A percentile compares a stretch with the other conserved stretches of the same genome.
Evolutionary conservation across 2,797 vertebrate genomes (phyloP).

Genomic region (Amblyraja radiata): DNA sequence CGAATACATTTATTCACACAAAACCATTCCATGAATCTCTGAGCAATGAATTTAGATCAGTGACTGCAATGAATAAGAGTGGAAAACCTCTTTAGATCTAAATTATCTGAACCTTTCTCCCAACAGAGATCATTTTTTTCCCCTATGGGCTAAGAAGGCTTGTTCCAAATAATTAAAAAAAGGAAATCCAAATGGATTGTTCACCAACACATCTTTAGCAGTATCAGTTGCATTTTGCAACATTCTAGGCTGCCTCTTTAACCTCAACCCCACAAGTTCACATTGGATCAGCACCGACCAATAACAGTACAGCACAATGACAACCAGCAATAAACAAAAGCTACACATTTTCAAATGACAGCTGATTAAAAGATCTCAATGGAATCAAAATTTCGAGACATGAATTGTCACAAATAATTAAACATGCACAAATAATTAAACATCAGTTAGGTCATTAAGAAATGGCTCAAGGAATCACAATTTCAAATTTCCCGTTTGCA

Average conservation of each 20-base stretch:
- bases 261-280: neutral
- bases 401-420: neutral
- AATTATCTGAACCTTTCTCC: neutral
- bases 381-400: neutral
- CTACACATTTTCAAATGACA: neutral
- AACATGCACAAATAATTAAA: too few relatives aligned
- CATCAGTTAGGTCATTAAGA: neutral
- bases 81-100: neutral
- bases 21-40: neutral
- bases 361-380: neutral
- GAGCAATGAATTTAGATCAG: neutral
- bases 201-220: neutral
- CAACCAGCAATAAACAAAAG: neutral
- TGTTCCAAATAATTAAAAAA: neutral
- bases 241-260: neutral
- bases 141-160: neutral
- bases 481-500: neutral
- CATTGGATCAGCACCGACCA: neutral
- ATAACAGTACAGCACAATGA: neutral
- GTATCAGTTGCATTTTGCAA: neutral
- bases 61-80: neutral
- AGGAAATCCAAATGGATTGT: slow-evolving; percentile 1
- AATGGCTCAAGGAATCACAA: neutral
- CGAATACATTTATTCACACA: neutral
- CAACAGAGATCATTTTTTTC: neutral